Base-by-base conservation (phyloP, 2,797 vertebrate species). In the Muscicapa comitata region DNA sequence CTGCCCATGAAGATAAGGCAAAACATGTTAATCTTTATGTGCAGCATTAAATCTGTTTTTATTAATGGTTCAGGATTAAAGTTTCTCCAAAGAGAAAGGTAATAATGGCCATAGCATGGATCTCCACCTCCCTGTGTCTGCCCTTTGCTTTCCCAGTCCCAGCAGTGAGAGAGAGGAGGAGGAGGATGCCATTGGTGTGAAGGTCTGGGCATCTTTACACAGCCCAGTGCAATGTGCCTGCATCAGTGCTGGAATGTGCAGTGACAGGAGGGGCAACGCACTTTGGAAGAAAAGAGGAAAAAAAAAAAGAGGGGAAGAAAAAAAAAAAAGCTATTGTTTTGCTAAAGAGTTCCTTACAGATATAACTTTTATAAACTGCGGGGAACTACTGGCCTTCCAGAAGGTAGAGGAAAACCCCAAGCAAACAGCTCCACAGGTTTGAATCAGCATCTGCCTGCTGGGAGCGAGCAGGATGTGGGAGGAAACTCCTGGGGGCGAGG, bases 1-100 rank as follows among this genome's bases (percentile, higher is more conserved):
- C 81, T 59, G 40, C 76, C 92, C 76, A 53, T 4, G 9, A 94
- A 94, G 79, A 86, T 72, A 28, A 83, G 77, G 86, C 66, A 80
- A 76, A 94, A 94, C 54, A 26, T 45, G 2, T 53, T 94, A 29
- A 87, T 93, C 87, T 65, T 67, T 54, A 58, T 31, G 9, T 54
- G 74, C 40, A 35, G 81, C 31, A 45, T 26, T 55, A 88, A 91
- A 86, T 90, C 55, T 66, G 65, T 3, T 59, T 92, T 67, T 76
- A 76, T 85, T 55, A 74, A 50, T 31, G 59, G 47, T 16, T 66
- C n/a, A 45, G 72, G 80, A 88, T 85, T 66, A 68, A 85, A 51
- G 37, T 77, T 93, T 35, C 68, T 86, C 65, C 29, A 25, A 62
- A 62, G 71, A 82, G 85, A 63, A 75, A 26, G 63, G 54, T 38